These are phyloP conservation scores for Chromis chromis DNA, from an alignment of 2,797 vertebrate species.

Conservation along the genomic window DNA sequence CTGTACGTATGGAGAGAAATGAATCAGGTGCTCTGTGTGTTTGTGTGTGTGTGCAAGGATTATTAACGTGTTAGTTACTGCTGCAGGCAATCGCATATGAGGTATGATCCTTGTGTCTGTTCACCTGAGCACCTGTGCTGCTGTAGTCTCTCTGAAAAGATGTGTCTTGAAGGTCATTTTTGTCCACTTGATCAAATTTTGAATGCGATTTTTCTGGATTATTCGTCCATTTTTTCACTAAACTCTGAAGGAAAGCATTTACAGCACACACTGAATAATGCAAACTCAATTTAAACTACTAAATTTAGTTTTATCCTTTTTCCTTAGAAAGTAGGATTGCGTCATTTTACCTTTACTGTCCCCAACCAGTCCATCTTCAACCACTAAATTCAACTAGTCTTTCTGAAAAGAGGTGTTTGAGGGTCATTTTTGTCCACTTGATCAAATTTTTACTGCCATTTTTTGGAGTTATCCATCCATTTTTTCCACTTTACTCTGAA, in stretches of 20 bases:
- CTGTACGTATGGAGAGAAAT: slow-evolving; percentile 41
- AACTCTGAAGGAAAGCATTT: not conserved
- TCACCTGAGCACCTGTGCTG: slow-evolving; percentile 23
- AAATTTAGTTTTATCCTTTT: not conserved
- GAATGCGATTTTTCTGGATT: not conserved
- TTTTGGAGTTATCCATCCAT: too few species aligned
- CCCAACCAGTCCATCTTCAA: too few species aligned
- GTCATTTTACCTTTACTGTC: not conserved
- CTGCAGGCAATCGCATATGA: slow-evolving; percentile 24
- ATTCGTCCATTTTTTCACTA: too few species aligned
- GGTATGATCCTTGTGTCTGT: slow-evolving; percentile 9
- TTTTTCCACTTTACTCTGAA: not conserved
- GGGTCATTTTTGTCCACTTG: too few species aligned
- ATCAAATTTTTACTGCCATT: not conserved
- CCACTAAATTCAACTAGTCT: too few species aligned
- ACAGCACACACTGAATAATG: not conserved
- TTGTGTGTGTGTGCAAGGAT: slow-evolving; percentile 4
- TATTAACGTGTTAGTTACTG: slow-evolving; percentile 28
- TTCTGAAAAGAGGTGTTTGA: too few species aligned
- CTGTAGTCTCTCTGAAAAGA: not conserved
- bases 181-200: too few species aligned
- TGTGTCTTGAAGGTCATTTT: too few species aligned
- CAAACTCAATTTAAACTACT: not conserved
- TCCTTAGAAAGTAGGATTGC: not conserved
- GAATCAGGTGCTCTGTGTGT: slow-evolving; percentile 33